These are phyloP conservation scores for Melanotaenia maccullochi DNA, from an alignment of 2,797 vertebrate species.

Conservation along the genomic window DNA sequence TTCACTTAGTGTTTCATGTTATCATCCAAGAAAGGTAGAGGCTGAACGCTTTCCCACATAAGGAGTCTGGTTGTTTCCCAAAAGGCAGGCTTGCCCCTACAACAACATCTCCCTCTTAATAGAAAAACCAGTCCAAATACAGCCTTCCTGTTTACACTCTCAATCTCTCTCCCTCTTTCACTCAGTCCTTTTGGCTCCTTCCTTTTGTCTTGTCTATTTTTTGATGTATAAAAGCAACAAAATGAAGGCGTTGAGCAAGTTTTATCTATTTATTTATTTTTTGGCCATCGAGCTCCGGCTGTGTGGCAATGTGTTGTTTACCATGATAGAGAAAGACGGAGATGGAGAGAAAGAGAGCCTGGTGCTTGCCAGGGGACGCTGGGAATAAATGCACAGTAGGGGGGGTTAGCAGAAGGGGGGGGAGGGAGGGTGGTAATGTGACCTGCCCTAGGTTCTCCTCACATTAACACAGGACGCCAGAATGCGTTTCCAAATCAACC, in stretches of 20 bases:
- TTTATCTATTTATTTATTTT: constrained; percentile 56
- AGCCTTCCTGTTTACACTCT: constrained; percentile 78
- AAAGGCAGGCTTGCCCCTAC: constrained; percentile 64
- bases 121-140: constrained; percentile 76
- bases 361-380: constrained; percentile 83
- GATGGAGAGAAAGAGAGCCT: constrained; percentile 54
- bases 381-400: constrained; percentile 80
- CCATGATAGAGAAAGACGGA: constrained; percentile 71
- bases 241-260: constrained; percentile 77
- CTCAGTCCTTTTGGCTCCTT: constrained; percentile 69
- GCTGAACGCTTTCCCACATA: constrained; percentile 63
- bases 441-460: constrained; percentile 88
- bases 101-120: constrained; percentile 71
- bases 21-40: constrained; percentile 56
- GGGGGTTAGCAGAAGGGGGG: constrained; percentile 58
- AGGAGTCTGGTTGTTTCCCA: constrained; percentile 63
- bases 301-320: constrained; percentile 90
- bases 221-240: constrained; percentile 80
- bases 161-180: constrained; percentile 47
- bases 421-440: constrained; percentile 65
- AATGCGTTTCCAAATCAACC: constrained; percentile 82
- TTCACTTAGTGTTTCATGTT: constrained; percentile 34
- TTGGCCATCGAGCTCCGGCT: constrained; percentile 84
- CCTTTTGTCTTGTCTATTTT: constrained; percentile 79
- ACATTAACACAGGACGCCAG: constrained; percentile 84